Base-by-base conservation (phyloP, 2,113 vertebrate genomes). In the Salvelinus sp. region DNA sequence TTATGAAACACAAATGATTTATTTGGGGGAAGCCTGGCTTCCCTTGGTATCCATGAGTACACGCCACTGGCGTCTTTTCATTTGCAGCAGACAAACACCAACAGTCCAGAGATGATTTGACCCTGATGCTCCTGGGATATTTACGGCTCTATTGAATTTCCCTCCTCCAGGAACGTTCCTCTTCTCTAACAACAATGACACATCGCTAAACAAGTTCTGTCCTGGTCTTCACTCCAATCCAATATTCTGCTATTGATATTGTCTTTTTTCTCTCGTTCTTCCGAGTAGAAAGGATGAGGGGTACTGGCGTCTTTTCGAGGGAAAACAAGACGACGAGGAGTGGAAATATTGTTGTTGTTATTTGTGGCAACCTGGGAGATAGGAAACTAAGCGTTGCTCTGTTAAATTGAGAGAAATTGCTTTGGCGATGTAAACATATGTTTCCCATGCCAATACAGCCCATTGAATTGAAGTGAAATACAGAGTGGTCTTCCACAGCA, bases 81-180 rank as follows among this genome's bases (percentile, higher is more conserved):
- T 4, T 74, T 83, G 74, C 73, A 38, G n/a, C 69, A 82, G 88
- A 74, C 44, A 76, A 50, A 79, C 54, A 79, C 16, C 50, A 18
- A 54, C 14, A 18, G 12, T 44, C 38, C 38, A 44, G 38, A 44
- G 38, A 44, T 18, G 50, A 54, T 54, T 54, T 54, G 20, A 79
- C 54, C 66, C 69, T 33, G 27, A 18, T 84, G 70, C 80, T 84
- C 66, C 68, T 14, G 44, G 79, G 81, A 82, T 78, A 79, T 80
- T 79, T 81, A 85, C 57, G 57, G 81, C 70, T 70, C 84, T 83
- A 91, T 88, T 90, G 87, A 87, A 89, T 91, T 90, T 89, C 83
- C 80, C 82, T 87, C 88, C 83, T 88, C 82, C 74, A 76, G 83
- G 79, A 86, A 77, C 80, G 72, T 78, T 89, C 77, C 79, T 83